Base-by-base conservation (phyloP, 2,888 invertebrate species). In the Hydroisotoma schaefferi region DNA sequence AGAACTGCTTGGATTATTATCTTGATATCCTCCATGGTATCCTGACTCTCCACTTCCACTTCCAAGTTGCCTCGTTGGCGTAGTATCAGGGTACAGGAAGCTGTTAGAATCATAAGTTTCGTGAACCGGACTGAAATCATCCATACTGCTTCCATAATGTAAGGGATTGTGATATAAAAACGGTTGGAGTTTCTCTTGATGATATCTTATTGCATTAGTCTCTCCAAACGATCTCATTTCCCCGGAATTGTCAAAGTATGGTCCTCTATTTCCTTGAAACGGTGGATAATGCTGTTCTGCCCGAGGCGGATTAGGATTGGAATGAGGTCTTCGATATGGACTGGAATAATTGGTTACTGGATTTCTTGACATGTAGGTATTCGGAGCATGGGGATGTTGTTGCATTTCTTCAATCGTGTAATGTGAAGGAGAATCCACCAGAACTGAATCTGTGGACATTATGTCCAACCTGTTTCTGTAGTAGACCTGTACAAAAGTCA, bases 1-100 rank as follows among this genome's bases (percentile, higher is more conserved):
- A 67, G 79, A 79, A 73, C 80, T 82, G 1, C 66, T 71, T 43
- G 80, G 81, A 75, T 83, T 83, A 22, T 61, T 57, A 53, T 63
- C 68, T 27, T 65, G 65, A 47, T 63, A 63, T 47, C 57, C 63
- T 52, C 63, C 67, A 25, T 65, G 66, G 38, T 64, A 66, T 22
- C 67, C 70, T 10, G 68, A 69, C 25, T 68, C 69, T n/a, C 60
- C 63, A 55, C 67, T 68, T 12, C 64, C 64, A 53, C 64, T 64
- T 10, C 64, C 64, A 18, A 64, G 23, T 18, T 61, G 49, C 6
- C 61, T 58, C 33, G 59, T 60, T 8, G 62, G 60, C 25, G 60
- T 22, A 2, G 58, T 29, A 29, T 64, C 67, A 4, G 59, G 55
- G 23, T 59, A 57, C 5, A 65, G 57, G 12, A 49, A 46, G 12